Evolutionary conservation across 1,140 invertebrate species (phyloP).

Genomic region (Pseudobourletiella spinata): DNA sequence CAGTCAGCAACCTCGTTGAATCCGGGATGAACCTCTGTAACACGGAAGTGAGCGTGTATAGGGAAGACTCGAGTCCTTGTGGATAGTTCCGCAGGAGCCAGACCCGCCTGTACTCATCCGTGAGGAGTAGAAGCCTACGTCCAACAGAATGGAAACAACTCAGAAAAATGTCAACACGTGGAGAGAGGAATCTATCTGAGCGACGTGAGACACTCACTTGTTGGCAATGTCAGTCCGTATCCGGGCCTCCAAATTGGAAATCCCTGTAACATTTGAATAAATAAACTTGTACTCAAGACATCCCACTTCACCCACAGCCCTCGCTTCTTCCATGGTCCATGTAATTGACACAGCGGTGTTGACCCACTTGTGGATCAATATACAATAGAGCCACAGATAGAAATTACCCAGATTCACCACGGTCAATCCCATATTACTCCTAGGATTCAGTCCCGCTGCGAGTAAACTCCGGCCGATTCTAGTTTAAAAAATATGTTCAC

Average conservation of each 20-base stretch:
- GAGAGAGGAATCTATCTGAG: neutral
- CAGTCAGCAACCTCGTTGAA: constrained; percentile 25
- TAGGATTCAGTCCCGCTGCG: constrained; percentile 52
- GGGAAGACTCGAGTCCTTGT: constrained; percentile 48
- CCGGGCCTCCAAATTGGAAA: constrained; percentile 53
- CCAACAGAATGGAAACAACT: neutral
- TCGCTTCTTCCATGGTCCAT: no score
- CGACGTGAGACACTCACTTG: constrained; percentile 42
- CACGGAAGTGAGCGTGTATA: constrained; percentile 47
- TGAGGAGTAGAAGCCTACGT: constrained; percentile 47
- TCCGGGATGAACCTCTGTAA: constrained; percentile 49
- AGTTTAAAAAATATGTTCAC: constrained; percentile 22
- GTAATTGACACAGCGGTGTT: no score
- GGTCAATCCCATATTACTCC: constrained; percentile 51
- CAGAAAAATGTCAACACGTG: neutral
- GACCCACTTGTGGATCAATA: no score
- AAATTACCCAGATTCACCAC: constrained; percentile 56
- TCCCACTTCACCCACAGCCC: no score
- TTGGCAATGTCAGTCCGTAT: constrained; percentile 58
- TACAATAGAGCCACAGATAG: neutral
- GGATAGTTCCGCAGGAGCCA: constrained; percentile 50
- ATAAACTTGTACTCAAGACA: no score
- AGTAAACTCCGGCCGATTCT: constrained; percentile 53
- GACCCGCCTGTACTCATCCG: constrained; percentile 50
- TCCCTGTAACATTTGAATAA: no score